Evolutionary conservation across 1,140 invertebrate species (phyloP).

Genomic region (Berghia stephanieae): DNA sequence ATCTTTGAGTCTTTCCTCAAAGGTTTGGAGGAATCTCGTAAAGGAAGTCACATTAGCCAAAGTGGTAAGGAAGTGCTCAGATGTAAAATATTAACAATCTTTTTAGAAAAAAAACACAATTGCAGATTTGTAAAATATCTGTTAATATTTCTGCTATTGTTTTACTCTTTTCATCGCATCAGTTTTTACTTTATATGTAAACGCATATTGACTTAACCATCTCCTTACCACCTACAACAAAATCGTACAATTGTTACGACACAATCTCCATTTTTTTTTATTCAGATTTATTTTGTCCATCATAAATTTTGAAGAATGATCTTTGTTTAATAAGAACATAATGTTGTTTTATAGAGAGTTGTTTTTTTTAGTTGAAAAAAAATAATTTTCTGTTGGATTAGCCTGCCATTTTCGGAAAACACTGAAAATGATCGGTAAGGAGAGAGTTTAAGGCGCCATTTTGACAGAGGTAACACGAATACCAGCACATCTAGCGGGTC

Average conservation of each 20-base stretch:
- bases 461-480: too few relatives aligned
- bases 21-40: constrained; percentile 67
- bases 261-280: too few relatives aligned
- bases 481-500: too few relatives aligned
- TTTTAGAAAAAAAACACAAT: not conserved
- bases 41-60: constrained; percentile 57
- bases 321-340: too few relatives aligned
- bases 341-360: too few relatives aligned
- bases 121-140: not conserved
- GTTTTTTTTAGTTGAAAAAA: not conserved
- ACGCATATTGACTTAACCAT: not conserved
- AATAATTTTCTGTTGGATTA: too few relatives aligned
- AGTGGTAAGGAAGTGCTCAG: constrained; percentile 62
- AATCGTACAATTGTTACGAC: not conserved
- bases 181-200: not conserved
- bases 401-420: too few relatives aligned
- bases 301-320: too few relatives aligned
- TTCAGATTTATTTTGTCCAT: too few relatives aligned
- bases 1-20: constrained; percentile 80
- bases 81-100: not conserved
- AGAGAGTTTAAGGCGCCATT: too few relatives aligned
- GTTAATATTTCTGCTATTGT: not conserved
- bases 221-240: too few relatives aligned
- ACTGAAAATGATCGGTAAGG: too few relatives aligned
- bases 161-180: not conserved